These are phyloP conservation scores for Cnemophilus loriae DNA, from an alignment of 2,113 vertebrate species.

Conservation along the genomic window DNA sequence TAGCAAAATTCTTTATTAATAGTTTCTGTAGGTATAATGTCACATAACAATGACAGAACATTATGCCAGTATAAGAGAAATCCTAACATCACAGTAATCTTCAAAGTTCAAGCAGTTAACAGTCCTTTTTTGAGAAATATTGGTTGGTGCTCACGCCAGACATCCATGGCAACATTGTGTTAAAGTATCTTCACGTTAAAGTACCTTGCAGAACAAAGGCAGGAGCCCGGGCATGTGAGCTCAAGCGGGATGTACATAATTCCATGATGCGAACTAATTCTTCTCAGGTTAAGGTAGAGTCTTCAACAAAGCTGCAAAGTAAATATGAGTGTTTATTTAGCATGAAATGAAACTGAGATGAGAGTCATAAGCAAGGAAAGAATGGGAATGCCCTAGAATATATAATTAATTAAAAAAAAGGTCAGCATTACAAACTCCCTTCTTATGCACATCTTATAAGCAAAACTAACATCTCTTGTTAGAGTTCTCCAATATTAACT, in stretches of 20 bases:
- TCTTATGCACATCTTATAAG: not conserved
- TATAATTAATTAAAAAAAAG: not conserved
- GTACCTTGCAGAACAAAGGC: not conserved
- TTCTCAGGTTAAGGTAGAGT: not conserved
- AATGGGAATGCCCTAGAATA: not conserved
- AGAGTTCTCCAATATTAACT: not conserved
- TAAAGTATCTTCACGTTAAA: not conserved
- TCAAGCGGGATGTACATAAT: not conserved
- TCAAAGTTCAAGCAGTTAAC: not conserved
- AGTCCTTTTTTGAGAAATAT: not conserved
- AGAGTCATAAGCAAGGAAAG: not conserved
- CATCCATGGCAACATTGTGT: not conserved
- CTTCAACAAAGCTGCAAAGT: slow-evolving; percentile 13
- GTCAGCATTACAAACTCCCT: not conserved
- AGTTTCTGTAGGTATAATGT: not conserved
- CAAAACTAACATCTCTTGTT: not conserved
- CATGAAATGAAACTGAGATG: not conserved
- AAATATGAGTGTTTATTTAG: slow-evolving; percentile 1
- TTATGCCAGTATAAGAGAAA: not conserved
- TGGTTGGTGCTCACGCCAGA: not conserved
- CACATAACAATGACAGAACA: slow-evolving; percentile 22
- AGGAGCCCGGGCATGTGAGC: not conserved
- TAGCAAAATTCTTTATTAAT: slow-evolving; percentile 50
- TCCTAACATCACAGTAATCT: slow-evolving; percentile 3
- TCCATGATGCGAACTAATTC: not conserved